These are phyloP conservation scores for Oopsacas minuta DNA, from an alignment of 37 sponge, comb jelly and placozoan species.

Conservation along the genomic window DNA sequence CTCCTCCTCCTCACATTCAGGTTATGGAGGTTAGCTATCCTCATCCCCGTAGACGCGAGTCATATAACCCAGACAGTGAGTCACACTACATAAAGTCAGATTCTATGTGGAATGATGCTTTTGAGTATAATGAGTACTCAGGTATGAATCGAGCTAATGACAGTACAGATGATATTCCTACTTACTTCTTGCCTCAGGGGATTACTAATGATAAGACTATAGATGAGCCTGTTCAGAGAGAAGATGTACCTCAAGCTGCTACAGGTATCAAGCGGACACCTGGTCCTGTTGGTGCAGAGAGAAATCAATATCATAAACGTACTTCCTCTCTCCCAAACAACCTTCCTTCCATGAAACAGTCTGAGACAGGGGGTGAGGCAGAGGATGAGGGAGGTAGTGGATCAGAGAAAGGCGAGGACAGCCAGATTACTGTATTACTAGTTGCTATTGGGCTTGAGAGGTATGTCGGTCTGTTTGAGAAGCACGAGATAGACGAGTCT, in stretches of 20 bases:
- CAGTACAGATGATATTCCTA: not conserved
- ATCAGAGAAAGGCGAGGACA: not conserved
- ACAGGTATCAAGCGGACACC: not conserved
- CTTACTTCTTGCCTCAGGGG: conserved; percentile 12
- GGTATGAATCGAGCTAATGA: not conserved
- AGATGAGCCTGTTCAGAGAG: not conserved
- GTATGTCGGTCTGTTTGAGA: conserved; percentile 21
- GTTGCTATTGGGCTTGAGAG: not conserved
- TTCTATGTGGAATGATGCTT: not conserved
- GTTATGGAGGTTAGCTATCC: not conserved
- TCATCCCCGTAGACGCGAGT: not conserved
- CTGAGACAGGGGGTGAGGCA: not conserved
- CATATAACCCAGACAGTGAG: not conserved
- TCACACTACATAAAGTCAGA: not conserved
- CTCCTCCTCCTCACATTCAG: conserved; percentile 6
- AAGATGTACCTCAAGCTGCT: not conserved
- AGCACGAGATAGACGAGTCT: conserved; percentile 69
- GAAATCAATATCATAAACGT: not conserved
- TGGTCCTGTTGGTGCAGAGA: not conserved
- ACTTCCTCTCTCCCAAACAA: conserved; percentile 12
- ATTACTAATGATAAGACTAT: conserved; percentile 1
- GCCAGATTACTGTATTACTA: not conserved
- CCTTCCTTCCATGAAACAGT: conserved; percentile 6
- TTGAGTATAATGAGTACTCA: not conserved
- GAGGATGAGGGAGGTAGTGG: not conserved